A percentile compares a stretch with the other conserved stretches of the same genome.
These are phyloP conservation scores for Pterocles gutturalis DNA, from an alignment of 2,113 vertebrate species.

Conservation along the genomic window DNA sequence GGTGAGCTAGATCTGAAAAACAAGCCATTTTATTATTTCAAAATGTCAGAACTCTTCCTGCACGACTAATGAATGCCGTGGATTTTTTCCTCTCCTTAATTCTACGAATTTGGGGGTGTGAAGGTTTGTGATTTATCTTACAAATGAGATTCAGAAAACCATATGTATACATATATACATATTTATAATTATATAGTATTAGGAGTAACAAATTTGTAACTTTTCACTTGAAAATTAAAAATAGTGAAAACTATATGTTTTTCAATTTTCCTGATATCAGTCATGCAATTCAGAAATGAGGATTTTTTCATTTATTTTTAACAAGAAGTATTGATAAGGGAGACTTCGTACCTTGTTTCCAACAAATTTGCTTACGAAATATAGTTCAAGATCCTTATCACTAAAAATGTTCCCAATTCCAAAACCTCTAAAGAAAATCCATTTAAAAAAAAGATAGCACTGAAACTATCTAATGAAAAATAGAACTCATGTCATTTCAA, in stretches of 20 bases:
- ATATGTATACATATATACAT: not conserved
- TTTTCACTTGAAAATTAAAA: not conserved
- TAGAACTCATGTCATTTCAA: not conserved
- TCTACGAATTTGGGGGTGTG: not conserved
- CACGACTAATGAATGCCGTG: not conserved
- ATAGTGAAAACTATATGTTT: not conserved
- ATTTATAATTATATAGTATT: not conserved
- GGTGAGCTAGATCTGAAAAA: not conserved
- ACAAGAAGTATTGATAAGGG: not conserved
- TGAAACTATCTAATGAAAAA: not conserved
- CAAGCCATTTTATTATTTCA: not conserved
- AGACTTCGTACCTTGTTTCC: not conserved
- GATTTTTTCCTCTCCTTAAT: not conserved
- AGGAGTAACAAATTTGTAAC: not conserved
- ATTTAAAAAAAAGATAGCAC: not conserved
- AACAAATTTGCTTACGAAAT: not conserved
- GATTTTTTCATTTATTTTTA: not conserved
- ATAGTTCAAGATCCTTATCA: not conserved
- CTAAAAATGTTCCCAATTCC: not conserved
- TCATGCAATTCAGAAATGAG: not conserved
- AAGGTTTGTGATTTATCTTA: not conserved
- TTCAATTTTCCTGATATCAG: not conserved
- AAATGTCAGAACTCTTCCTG: not conserved
- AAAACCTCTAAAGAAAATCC: not conserved
- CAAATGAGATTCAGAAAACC: not conserved